Base-by-base conservation (phyloP, 1,140 invertebrate species). In the Asbolus verrucosus region DNA sequence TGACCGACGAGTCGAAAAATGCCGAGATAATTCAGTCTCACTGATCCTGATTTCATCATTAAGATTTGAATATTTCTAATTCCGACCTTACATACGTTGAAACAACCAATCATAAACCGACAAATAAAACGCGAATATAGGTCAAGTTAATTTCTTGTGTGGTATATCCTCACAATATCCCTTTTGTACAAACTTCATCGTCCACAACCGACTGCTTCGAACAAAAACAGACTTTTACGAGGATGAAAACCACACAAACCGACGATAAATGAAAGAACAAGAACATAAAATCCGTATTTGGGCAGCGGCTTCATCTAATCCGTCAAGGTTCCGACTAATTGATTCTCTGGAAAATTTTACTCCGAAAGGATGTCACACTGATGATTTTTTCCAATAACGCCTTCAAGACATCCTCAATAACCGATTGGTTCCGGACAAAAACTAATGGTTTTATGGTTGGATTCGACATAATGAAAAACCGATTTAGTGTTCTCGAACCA, bases 71-170 rank as follows among this genome's bases (percentile, higher is more conserved):
- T 8, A 9, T 21, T 50, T 18, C 33, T 3, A 50, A n/a, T 18
- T n/a, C 43, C 5, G 9, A 19, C 9, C 19, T n/a, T 54, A 11
- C 21, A 54, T 6, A 54, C 27, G n/a, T 54, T 21, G 8, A 16
- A 50, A 21, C 19, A 50, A 24, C 15, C 16, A 18, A 16, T n/a
- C 19, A 50, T 50, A 9, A 19, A 18, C 43, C 19, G 8, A 21
- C 46, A 54, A 54, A 54, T 54, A 54, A 54, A 54, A 54, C 46
- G 19, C n/a, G 27, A 54, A 54, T 36, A 54, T 54, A 54, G 46
- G 46, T 54, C 46, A 54, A 54, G 46, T 54, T 54, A 54, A 54
- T 54, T 54, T 54, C 46, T 54, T 54, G 21, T 54, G 46, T 54
- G 15, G 46, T 14, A 54, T 14, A 54, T 27, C 27, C 46, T 18